Evolutionary conservation across 2,888 invertebrate genomes (phyloP), one percentile per base, ranked within the genome.

Genomic region (Corbicula japonica): DNA sequence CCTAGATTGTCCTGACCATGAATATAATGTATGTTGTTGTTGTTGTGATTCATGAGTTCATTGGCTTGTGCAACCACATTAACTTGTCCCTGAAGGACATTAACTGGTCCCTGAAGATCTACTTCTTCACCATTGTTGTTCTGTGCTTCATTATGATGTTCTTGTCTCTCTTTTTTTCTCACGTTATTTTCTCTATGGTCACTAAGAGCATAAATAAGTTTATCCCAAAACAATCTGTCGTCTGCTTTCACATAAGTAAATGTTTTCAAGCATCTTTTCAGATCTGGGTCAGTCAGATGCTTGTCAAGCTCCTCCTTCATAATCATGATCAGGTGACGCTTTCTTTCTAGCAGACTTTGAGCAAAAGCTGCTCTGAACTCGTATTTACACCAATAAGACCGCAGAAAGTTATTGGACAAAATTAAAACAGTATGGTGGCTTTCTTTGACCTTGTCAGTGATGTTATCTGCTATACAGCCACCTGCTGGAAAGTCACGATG

Each of bases 191-290:
- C 15, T 26, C 26, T 26, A 54, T 54, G 76, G 23, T 81, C 81
- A n/a, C 97, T 97, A 89, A 97, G 94, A 76, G 97, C 96, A 93
- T 97, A 98, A 90, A 97, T 95, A 79, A 98, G 95, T 89, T 97
- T 96, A 93, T 98, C 98, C 98, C 98, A 98, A 95, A 98, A 98
- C 92, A 97, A 95, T 90, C 96, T 96, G 93, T 98, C 98, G 89
- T 97, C 97, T 96, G 97, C 97, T 87, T 96, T 95, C 77, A 98
- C 95, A 65, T 97, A 95, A 68, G 97, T 97, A 90, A 97, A 96
- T 70, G 97, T 97, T 93, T 97, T 97, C 85, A 98, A 95, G 93
- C 97, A 97, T 87, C 97, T 95, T 91, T 97, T 95, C 91, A 98
- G 96, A 92, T 97, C 97, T 4, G 96, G 96, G 94, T 97, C 97